Conservation (phyloP, 2,888 invertebrate genomes). For the Timema cristinae region DNA sequence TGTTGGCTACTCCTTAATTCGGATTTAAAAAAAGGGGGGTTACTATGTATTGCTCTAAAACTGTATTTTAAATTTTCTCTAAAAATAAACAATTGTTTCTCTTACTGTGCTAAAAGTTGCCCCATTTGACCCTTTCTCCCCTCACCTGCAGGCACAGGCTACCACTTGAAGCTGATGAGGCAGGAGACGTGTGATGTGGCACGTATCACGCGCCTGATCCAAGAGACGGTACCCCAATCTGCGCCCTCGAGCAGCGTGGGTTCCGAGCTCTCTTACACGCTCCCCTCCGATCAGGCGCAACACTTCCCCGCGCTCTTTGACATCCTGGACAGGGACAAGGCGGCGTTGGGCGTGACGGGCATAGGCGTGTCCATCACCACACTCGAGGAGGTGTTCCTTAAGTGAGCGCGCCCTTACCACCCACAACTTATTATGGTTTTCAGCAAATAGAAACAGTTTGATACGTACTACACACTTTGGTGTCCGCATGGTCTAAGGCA, state of each 20-base stretch:
- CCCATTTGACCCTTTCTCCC: too few relatives aligned
- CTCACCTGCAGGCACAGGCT: conserved; percentile 58
- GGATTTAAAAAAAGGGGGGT: too few relatives aligned
- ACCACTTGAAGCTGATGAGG: conserved; percentile 61
- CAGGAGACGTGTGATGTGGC: conserved; percentile 38
- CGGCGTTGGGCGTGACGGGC: conserved; percentile 62
- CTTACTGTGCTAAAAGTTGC: too few relatives aligned
- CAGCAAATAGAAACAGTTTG: background rate
- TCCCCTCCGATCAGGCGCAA: conserved; percentile 54
- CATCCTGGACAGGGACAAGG: conserved; percentile 56
- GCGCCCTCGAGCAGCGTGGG: conserved; percentile 36
- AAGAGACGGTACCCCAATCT: conserved; percentile 41
- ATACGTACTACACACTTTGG: background rate
- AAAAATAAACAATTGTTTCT: too few relatives aligned
- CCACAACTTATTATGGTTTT: too few relatives aligned
- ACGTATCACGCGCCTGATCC: conserved; percentile 41
- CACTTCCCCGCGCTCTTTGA: conserved; percentile 60
- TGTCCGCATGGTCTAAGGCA: too few relatives aligned
- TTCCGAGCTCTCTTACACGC: conserved; percentile 49
- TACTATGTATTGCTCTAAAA: too few relatives aligned
- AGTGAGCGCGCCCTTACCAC: conserved; percentile 35
- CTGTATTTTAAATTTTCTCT: too few relatives aligned
- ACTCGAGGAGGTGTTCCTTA: conserved; percentile 88
- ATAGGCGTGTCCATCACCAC: conserved; percentile 85
- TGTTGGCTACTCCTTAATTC: too few relatives aligned